Evolutionary conservation across 2,113 vertebrate genomes (phyloP).

Genomic region (Mirza zaza): DNA sequence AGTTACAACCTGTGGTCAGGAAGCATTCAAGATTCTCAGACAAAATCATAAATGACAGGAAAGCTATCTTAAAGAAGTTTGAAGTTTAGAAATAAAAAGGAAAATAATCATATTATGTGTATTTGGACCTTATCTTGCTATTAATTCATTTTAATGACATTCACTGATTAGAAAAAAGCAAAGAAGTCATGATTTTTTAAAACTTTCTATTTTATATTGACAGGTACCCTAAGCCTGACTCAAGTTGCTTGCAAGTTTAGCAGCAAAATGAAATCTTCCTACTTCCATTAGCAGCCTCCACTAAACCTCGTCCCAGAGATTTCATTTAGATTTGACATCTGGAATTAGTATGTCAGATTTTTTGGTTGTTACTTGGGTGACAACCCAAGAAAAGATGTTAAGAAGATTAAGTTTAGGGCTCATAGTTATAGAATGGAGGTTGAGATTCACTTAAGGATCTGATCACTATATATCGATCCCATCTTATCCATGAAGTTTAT

Average conservation of each 20-base stretch:
- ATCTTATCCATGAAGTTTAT: constrained; percentile 8
- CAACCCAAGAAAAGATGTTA: constrained; percentile 33
- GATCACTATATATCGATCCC: background rate
- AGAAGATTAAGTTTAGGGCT: background rate
- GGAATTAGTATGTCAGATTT: constrained; percentile 36
- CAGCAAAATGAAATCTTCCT: background rate
- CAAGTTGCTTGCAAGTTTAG: background rate
- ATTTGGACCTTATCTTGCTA: background rate
- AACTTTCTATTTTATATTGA: background rate
- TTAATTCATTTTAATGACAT: background rate
- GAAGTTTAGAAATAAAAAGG: background rate
- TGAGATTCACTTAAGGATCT: constrained; percentile 1
- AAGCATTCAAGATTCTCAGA: background rate
- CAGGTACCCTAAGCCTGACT: background rate
- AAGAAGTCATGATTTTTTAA: background rate
- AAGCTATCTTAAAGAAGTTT: background rate
- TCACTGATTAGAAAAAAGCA: background rate
- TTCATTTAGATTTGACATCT: constrained; percentile 63
- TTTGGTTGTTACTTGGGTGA: background rate
- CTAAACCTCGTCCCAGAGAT: background rate
- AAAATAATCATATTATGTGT: background rate
- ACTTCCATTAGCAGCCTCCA: background rate
- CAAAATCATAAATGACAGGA: background rate
- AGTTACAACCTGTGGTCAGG: background rate
- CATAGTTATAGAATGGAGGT: background rate